These are phyloP conservation scores for Neosilurus hyrtlii DNA, from an alignment of 2,797 vertebrate species.

Conservation along the genomic window DNA sequence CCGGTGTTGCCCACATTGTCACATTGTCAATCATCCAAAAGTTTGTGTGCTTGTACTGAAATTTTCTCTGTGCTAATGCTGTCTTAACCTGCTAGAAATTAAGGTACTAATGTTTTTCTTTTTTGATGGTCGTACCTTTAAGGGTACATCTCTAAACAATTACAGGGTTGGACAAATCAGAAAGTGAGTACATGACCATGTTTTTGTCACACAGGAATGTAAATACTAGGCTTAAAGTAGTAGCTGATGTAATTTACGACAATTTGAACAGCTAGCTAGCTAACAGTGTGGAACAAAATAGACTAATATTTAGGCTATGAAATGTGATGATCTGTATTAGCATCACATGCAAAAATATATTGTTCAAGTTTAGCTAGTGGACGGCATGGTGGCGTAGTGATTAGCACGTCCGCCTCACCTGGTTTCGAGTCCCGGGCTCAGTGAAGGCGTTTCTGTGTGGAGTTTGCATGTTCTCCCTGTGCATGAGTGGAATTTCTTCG, in stretches of 20 bases:
- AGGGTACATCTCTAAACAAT: not conserved
- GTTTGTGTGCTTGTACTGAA: not conserved
- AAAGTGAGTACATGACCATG: not conserved
- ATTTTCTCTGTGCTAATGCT: not conserved
- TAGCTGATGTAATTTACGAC: not conserved
- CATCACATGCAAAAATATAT: not conserved
- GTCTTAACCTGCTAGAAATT: conserved; percentile 1
- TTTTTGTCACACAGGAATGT: not conserved
- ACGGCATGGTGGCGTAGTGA: no score
- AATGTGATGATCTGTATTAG: not conserved
- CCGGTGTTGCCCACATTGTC: not conserved
- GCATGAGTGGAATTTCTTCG: no score
- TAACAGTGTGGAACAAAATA: not conserved
- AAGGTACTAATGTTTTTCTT: not conserved
- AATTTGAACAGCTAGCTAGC: not conserved
- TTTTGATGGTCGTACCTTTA: not conserved
- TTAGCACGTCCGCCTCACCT: no score
- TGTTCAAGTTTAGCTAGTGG: not conserved
- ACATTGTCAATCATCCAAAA: not conserved
- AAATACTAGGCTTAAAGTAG: not conserved
- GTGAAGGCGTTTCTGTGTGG: no score
- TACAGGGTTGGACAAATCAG: not conserved
- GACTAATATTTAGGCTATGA: not conserved
- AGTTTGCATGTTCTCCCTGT: no score
- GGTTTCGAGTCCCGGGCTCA: no score